These are phyloP conservation scores for Phortica okadai DNA, from an alignment of 2,888 invertebrate genomes.

Conservation along the genomic window DNA sequence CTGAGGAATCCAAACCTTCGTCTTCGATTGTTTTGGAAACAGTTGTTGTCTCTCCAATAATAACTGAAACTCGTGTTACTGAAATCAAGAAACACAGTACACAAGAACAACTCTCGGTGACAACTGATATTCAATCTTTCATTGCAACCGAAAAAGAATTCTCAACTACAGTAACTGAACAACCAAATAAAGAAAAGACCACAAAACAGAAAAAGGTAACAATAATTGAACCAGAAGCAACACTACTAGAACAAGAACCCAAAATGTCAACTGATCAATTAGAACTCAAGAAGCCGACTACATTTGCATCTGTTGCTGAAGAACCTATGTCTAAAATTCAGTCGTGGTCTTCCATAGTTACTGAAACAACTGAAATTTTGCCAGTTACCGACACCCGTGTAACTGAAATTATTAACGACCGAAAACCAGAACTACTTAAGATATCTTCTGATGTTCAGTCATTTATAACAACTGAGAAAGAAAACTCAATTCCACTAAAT, in stretches of 20 bases:
- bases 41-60: not conserved
- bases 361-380: constrained; percentile 13
- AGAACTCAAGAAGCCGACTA: not conserved
- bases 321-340: not conserved
- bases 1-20: not conserved
- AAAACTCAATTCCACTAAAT: not conserved
- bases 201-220: not conserved
- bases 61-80: not conserved
- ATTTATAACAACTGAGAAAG: constrained; percentile 1
- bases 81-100: not conserved
- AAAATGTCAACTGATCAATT: not conserved
- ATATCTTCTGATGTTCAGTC: not conserved
- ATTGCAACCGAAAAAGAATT: not conserved
- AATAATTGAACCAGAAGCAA: not conserved
- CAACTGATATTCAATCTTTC: constrained; percentile 8
- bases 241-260: not conserved
- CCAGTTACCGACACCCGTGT: too few relatives aligned
- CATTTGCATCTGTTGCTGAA: not conserved
- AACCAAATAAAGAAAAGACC: not conserved
- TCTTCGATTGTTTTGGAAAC: not conserved
- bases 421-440: not conserved
- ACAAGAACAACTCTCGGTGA: too few relatives aligned
- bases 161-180: not conserved
- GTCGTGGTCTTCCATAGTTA: constrained; percentile 50
- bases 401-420: not conserved